Evolutionary conservation across 2,113 vertebrate genomes (phyloP).

Genomic region (Scortum barcoo): DNA sequence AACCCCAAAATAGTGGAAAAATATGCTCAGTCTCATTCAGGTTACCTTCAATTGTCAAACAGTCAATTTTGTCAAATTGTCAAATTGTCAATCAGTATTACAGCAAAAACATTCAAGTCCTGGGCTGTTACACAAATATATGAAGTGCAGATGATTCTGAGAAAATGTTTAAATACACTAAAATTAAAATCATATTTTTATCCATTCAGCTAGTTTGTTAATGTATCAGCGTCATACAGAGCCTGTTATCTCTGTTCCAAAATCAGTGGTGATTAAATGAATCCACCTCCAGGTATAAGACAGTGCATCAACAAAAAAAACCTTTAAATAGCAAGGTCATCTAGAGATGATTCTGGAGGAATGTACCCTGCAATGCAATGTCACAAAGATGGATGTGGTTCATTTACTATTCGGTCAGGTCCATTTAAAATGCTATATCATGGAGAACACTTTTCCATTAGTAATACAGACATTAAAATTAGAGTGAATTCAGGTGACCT

Average conservation of each 20-base stretch:
- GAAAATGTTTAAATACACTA: not conserved
- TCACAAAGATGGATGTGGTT: constrained; percentile 83
- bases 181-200: constrained; percentile 24
- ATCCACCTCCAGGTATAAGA: constrained; percentile 53
- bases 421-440: constrained; percentile 82
- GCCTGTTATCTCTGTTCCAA: constrained; percentile 26
- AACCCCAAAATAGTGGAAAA: constrained; percentile 15
- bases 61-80: no score
- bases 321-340: constrained; percentile 82
- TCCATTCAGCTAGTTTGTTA: constrained; percentile 7
- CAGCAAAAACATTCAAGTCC: not conserved
- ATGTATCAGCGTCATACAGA: not conserved
- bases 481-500: constrained; percentile 69
- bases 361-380: constrained; percentile 76
- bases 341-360: constrained; percentile 76
- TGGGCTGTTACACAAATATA: not conserved
- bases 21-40: not conserved
- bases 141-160: not conserved
- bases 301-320: constrained; percentile 65
- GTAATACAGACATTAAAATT: constrained; percentile 79
- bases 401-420: constrained; percentile 83
- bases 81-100: no score
- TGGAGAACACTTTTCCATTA: constrained; percentile 76
- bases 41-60: not conserved
- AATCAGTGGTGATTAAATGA: constrained; percentile 59